Base-by-base conservation (phyloP, 2,113 vertebrate genomes). In the Ciconia stormi region DNA sequence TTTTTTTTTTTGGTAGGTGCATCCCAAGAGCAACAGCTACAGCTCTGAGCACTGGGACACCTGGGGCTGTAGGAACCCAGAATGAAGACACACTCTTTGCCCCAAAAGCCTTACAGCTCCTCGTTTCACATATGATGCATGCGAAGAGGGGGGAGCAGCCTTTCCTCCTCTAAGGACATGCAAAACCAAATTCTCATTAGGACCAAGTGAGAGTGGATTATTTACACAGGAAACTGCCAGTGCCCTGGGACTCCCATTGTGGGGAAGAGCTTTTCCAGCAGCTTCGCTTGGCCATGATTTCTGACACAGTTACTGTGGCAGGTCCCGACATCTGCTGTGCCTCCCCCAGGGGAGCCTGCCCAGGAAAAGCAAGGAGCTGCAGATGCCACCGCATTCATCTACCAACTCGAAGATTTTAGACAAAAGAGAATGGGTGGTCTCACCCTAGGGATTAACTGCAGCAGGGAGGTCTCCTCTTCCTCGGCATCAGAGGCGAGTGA, bases 371-470 rank as follows among this genome's bases (percentile, higher is more conserved):
- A 6, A 82, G 61, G 83, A 95, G 61, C 73, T 87, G 56, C 92
- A 93, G 93, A 89, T 94, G 83, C 86, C 65, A 58, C 73, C 5
- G 0, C 70, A 42, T 65, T 76, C 42, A 17, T 69, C 78, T 36
- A 44, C 66, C 87, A 89, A 58, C 46, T 61, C 0, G 0, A 65
- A 49, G 63, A 53, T 59, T 73, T 69, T 46, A 82, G 79, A 93
- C 91, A 72, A 72, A 95, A 65, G 91, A 89, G 50, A 58, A 95
- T 89, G 77, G 77, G 70, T 72, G 77, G 77, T 82, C 65, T 85
- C 66, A 29, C 80, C 49, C 77, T 22, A 3, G 9, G 80, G 52
- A 91, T 71, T 78, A 72, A 49, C 56, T 20, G 73, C 91, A 91
- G 73, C 87, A 77, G 89, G 89, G 83, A 95, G 83, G 77, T 84